A percentile compares a stretch with the other conserved stretches of the same genome.
phyloP scores from a whole-genome alignment of 1,140 invertebrate species.

The Drosophila pseudoobscura region DNA sequence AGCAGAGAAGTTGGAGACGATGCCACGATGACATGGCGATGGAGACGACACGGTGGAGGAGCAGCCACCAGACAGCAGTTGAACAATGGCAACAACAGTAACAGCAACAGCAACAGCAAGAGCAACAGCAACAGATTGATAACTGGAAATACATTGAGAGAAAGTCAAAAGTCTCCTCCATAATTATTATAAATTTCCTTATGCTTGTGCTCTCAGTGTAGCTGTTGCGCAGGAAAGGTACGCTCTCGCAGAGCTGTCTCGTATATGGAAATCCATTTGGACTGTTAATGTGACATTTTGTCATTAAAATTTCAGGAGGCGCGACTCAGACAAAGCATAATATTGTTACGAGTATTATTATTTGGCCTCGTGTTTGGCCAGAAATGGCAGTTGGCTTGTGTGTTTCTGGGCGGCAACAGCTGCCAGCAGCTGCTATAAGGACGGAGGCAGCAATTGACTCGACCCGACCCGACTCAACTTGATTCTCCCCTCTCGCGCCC shows the following conservation, averaged over 20 bases:
- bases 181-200: background rate
- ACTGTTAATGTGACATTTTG: conserved; percentile 74
- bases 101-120: conserved; percentile 41
- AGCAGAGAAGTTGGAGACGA: conserved; percentile 33
- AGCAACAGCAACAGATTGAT: conserved; percentile 34
- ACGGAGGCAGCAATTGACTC: conserved; percentile 13
- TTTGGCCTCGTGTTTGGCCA: conserved; percentile 30
- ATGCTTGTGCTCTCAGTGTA: background rate
- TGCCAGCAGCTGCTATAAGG: conserved; percentile 55
- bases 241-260: conserved; percentile 19
- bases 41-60: conserved; percentile 14
- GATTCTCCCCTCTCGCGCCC: background rate
- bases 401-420: conserved; percentile 49
- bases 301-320: conserved; percentile 71
- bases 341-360: conserved; percentile 65
- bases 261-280: conserved; percentile 54
- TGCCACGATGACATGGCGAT: conserved; percentile 55
- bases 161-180: background rate
- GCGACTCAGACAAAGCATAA: conserved; percentile 63
- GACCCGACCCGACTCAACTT: no score
- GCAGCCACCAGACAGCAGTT: conserved; percentile 35
- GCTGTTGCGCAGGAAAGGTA: no score
- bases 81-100: conserved; percentile 15
- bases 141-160: conserved; percentile 9
- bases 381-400: conserved; percentile 26